A percentile compares a stretch with the other conserved stretches of the same genome.
Evolutionary conservation across 64 coral and sea anemone species (phyloP).

Genomic region (Platygyra sinensis): DNA sequence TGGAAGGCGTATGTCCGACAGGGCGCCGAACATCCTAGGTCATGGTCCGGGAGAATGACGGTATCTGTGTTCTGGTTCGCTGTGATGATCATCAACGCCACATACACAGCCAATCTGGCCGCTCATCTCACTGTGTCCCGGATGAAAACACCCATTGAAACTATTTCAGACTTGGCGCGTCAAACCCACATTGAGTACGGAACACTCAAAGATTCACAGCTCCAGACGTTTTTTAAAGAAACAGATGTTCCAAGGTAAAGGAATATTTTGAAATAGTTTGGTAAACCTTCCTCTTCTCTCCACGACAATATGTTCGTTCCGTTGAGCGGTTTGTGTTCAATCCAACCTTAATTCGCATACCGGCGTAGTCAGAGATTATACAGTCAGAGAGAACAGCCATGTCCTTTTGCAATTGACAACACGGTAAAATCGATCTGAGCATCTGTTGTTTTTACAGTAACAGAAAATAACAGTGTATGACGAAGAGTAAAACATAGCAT

Average conservation of each 20-base stretch:
- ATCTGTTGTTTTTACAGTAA: no score
- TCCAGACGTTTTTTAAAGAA: constrained; percentile 56
- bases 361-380: no score
- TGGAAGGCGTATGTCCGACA: constrained; percentile 43
- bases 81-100: constrained; percentile 72
- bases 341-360: no score
- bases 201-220: constrained; percentile 52
- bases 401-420: no score
- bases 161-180: constrained; percentile 40
- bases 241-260: constrained; percentile 64
- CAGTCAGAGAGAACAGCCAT: no score
- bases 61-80: constrained; percentile 75
- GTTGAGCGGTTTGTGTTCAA: no score
- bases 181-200: constrained; percentile 58
- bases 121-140: constrained; percentile 65
- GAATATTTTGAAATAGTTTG: neutral
- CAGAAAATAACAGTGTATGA: no score
- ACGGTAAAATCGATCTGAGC: no score
- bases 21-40: constrained; percentile 52
- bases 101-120: constrained; percentile 66
- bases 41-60: constrained; percentile 38
- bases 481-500: no score
- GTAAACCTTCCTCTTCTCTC: no score
- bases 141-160: constrained; percentile 67
- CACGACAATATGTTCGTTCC: no score